phyloP scores from a whole-genome alignment of 2,888 invertebrate species.

The Sylvicola fuscatus region DNA sequence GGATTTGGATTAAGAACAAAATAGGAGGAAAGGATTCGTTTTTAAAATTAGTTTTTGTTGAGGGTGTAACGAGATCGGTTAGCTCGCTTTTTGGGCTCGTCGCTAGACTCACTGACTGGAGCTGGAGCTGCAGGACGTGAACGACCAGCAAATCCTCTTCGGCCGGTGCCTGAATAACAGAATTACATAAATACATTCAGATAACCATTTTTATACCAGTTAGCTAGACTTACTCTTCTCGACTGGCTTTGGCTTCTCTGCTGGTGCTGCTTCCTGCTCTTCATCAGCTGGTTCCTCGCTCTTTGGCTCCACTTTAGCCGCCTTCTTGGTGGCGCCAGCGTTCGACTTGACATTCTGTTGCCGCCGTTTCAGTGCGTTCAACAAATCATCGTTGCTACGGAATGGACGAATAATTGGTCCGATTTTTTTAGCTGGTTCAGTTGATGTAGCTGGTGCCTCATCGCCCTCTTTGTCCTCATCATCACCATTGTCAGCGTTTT shows the following conservation, averaged over 20 bases:
- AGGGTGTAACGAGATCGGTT: no score
- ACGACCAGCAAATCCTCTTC: no score
- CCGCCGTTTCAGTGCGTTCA: constrained; percentile 49
- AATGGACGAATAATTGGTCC: constrained; percentile 50
- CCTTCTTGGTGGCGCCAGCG: constrained; percentile 14
- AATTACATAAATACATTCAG: no score
- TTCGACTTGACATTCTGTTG: constrained; percentile 45
- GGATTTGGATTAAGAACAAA: no score
- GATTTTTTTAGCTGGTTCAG: constrained; percentile 43
- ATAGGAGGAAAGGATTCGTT: no score
- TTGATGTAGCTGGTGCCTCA: constrained; percentile 37
- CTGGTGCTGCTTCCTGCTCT: neutral
- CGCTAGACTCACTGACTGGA: neutral
- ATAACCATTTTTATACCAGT: no score
- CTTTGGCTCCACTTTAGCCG: neutral
- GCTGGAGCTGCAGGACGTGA: neutral
- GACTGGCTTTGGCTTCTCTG: no score
- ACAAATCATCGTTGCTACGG: constrained; percentile 55
- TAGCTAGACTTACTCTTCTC: no score
- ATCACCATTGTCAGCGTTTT: constrained; percentile 18
- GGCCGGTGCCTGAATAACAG: no score
- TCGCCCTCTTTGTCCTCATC: constrained; percentile 27
- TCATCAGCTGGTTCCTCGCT: neutral
- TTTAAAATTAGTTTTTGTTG: no score
- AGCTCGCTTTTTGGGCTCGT: no score